Evolutionary conservation across 2,888 invertebrate genomes (phyloP), one percentile per base, ranked within the genome.

Genomic region (Caenorhabditis angaria): DNA sequence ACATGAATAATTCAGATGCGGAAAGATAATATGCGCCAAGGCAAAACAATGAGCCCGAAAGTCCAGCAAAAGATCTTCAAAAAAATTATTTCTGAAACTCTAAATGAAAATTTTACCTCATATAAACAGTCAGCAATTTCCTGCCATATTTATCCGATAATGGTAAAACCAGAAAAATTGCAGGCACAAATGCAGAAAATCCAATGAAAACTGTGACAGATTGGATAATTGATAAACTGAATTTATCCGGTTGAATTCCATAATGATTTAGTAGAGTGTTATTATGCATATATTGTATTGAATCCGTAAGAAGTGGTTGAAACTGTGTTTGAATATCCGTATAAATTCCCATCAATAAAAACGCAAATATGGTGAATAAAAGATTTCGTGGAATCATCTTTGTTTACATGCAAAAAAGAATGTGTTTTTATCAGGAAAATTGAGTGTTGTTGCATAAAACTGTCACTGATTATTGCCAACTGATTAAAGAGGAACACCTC

Each of bases 111-210:
- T 25, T 22, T 22, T 47, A 78, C 78, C 75, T 28, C 20, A 70
- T 48, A 24, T 73, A 64, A 0, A 76, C 61, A 20, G 51, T 58
- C 1, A 65, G 27, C 25, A 32, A 69, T 48, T 76, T 78, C 29
- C 78, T 56, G 10, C 78, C 78, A 25, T 61, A 60, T 10, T 57
- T 70, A 25, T 78, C 78, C 0, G 68, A 47, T 2, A 55, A 18
- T n/a, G 77, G 77, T n/a, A 75, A 18, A 12, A 78, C 12, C n/a
- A 75, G 48, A 29, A 70, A 61, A 18, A 66, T 28, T 6, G 75
- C 72, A 2, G 60, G 10, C 14, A 72, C 4, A 22, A 68, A 48
- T 50, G 72, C 75, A 41, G 57, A 32, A n/a, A 57, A 66, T 3
- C 53, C 32, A 5, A 62, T 57, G 0, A 59, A 20, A 10, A 65